These are phyloP conservation scores for Acanthosepion pharaonis DNA, from an alignment of 2,888 invertebrate genomes.

Conservation along the genomic window DNA sequence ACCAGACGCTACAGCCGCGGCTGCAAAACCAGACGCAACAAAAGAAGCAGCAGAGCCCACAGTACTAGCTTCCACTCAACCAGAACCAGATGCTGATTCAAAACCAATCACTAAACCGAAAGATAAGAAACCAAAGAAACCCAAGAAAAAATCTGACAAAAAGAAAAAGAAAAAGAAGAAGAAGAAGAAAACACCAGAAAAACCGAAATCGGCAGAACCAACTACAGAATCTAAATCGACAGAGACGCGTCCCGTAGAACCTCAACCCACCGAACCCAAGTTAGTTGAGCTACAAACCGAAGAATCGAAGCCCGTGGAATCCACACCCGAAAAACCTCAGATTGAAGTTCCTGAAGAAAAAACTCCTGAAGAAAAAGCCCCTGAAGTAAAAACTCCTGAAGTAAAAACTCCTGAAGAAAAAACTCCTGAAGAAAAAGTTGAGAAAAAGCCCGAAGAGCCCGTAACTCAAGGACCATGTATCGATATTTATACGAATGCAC, in stretches of 20 bases:
- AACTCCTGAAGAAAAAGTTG: neutral
- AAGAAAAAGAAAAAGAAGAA: neutral
- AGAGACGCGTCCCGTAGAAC: neutral
- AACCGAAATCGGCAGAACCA: neutral
- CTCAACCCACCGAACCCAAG: neutral
- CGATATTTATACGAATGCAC: neutral
- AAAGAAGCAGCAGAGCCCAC: too few relatives aligned
- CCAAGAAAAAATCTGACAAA: neutral
- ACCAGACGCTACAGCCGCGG: neutral
- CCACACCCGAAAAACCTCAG: neutral
- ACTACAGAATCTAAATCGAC: neutral
- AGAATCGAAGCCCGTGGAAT: neutral
- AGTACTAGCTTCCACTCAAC: neutral
- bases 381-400: neutral
- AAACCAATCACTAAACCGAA: constrained; percentile 53
- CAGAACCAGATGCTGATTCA: constrained; percentile 53
- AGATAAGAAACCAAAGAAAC: constrained; percentile 44
- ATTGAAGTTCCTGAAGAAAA: neutral
- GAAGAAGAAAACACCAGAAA: neutral
- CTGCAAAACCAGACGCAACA: neutral
- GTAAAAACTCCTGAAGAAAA: neutral
- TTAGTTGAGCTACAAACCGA: too few relatives aligned
- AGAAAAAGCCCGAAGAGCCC: neutral
- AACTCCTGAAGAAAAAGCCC: neutral
- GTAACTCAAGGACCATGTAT: constrained; percentile 23